Conservation (phyloP, 1,140 invertebrate genomes). For the Diabrotica virgifera region DNA sequence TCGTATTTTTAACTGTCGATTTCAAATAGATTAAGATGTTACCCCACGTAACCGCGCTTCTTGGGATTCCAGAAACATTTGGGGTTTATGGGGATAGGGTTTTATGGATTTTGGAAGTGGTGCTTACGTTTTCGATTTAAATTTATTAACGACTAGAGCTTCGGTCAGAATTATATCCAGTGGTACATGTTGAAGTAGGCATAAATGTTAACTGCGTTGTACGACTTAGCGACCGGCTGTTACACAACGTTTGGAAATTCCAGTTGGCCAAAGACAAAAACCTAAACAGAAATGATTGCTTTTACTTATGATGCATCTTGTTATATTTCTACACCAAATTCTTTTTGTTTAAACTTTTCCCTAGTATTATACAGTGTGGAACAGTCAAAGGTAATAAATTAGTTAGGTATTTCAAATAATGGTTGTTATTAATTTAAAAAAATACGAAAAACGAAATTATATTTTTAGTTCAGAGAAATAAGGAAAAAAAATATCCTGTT, state of each 20-base stretch:
- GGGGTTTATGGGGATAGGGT: conserved; percentile 1
- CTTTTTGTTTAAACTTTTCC: too few species aligned
- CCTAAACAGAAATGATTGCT: too few species aligned
- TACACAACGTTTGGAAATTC: background rate
- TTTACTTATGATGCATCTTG: too few species aligned
- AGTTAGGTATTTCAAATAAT: too few species aligned
- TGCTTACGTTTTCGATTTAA: conserved; percentile 1
- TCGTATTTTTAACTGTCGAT: background rate
- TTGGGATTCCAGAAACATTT: background rate
- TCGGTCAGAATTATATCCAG: background rate
- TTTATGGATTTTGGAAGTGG: background rate
- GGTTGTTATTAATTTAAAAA: too few species aligned
- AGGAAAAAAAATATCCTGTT: too few species aligned
- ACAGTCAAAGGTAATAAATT: too few species aligned
- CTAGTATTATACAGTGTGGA: too few species aligned
- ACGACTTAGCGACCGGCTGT: background rate
- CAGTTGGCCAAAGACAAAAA: too few species aligned
- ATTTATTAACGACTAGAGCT: background rate
- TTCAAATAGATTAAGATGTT: conserved; percentile 3
- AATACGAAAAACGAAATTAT: too few species aligned
- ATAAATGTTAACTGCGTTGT: background rate
- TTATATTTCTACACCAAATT: too few species aligned
- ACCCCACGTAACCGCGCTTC: conserved; percentile 1
- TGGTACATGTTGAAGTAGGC: conserved; percentile 1
- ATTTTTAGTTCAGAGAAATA: too few species aligned